phyloP scores from a whole-genome alignment of 1,140 invertebrate genomes.

The Drosophila ohnishii region DNA sequence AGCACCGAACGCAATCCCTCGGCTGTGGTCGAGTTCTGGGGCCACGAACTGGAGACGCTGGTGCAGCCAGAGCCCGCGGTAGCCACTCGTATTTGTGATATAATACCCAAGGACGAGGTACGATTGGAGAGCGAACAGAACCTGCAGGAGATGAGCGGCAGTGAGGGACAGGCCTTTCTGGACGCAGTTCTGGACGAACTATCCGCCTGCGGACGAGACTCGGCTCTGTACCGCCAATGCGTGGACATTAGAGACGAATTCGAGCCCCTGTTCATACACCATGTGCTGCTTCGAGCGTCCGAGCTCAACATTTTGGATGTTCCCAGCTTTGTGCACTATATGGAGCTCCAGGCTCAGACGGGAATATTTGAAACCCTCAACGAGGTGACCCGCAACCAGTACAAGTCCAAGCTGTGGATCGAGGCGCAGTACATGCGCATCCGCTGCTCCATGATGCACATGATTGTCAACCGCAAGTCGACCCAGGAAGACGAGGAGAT shows the following conservation, averaged over 20 bases:
- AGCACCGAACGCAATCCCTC: slow-evolving; percentile 52
- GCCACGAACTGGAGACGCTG: slow-evolving; percentile 64
- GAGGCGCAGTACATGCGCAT: slow-evolving; percentile 78
- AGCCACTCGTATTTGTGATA: slow-evolving; percentile 62
- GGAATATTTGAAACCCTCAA: slow-evolving; percentile 66
- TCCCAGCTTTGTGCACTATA: slow-evolving; percentile 60
- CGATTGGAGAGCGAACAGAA: slow-evolving; percentile 45
- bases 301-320: slow-evolving; percentile 64
- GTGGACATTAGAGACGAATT: slow-evolving; percentile 70
- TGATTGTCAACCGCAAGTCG: slow-evolving; percentile 64
- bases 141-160: slow-evolving; percentile 24
- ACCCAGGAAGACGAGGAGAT: slow-evolving; percentile 69
- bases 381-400: slow-evolving; percentile 63
- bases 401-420: slow-evolving; percentile 75
- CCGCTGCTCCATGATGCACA: slow-evolving; percentile 76
- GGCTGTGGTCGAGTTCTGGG: slow-evolving; percentile 73
- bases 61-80: slow-evolving; percentile 55
- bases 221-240: slow-evolving; percentile 72
- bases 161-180: slow-evolving; percentile 62
- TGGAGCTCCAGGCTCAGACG: slow-evolving; percentile 65
- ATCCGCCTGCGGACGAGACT: slow-evolving; percentile 57
- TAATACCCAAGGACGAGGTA: slow-evolving; percentile 57
- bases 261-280: slow-evolving; percentile 71
- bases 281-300: slow-evolving; percentile 55
- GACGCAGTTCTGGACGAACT: slow-evolving; percentile 70